phyloP scores from a whole-genome alignment of 2,113 vertebrate genomes.

The Oncorhynchus gorbuscha region DNA sequence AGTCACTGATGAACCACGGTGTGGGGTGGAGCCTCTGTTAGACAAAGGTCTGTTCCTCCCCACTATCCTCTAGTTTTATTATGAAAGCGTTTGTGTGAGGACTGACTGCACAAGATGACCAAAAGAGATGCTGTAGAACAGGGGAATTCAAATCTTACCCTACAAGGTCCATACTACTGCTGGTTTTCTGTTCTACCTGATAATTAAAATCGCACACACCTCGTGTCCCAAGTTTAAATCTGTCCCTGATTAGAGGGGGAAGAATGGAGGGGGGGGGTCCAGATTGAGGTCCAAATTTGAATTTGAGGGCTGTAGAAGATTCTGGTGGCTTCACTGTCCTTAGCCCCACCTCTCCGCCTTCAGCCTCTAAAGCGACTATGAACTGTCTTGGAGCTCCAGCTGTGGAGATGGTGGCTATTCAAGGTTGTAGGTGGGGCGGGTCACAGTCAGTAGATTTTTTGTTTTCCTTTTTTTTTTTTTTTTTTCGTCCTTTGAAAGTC shows the following conservation, averaged over 20 bases:
- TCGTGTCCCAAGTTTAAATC: too few relatives aligned
- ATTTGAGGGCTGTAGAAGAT: background rate
- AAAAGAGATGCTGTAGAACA: conserved; percentile 2
- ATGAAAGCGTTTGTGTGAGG: background rate
- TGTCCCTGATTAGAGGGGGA: too few relatives aligned
- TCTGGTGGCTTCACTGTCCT: background rate
- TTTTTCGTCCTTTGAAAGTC: conserved; percentile 56
- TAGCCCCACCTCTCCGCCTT: background rate
- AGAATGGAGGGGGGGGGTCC: too few relatives aligned
- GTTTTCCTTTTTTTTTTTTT: conserved; percentile 41
- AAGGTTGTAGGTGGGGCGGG: background rate
- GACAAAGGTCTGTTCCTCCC: background rate
- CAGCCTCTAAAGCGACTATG: background rate
- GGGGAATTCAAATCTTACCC: too few relatives aligned
- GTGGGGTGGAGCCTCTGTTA: background rate
- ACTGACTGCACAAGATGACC: conserved; percentile 12
- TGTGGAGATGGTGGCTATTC: background rate
- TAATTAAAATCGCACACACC: too few relatives aligned
- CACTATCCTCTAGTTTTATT: background rate
- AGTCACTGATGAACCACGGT: background rate
- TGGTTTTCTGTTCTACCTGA: too few relatives aligned
- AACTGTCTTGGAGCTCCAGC: background rate
- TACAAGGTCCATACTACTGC: background rate
- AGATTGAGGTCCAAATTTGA: background rate
- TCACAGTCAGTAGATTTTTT: conserved; percentile 36